phyloP scores from a whole-genome alignment of 2,113 vertebrate genomes.

The Indicator maculatus region DNA sequence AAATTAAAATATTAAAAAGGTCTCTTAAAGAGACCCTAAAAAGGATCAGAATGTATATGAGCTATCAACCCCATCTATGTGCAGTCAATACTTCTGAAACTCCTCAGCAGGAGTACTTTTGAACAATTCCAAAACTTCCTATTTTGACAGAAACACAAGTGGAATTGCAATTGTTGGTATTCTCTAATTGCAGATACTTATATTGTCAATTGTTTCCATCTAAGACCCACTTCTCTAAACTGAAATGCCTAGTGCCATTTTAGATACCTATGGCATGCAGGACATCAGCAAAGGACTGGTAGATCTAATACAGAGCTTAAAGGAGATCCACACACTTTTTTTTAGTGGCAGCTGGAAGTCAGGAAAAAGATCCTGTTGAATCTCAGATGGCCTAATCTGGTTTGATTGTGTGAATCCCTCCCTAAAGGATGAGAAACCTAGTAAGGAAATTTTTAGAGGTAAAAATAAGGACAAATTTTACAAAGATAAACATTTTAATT shows the following conservation, averaged over 20 bases:
- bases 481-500: background rate
- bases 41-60: background rate
- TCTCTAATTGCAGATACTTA: background rate
- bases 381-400: background rate
- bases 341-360: background rate
- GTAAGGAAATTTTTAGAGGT: background rate
- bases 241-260: background rate
- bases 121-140: background rate
- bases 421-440: background rate
- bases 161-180: background rate
- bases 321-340: background rate
- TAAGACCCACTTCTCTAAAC: background rate
- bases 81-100: conserved; percentile 52
- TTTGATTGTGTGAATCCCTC: background rate
- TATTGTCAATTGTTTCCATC: background rate
- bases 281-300: background rate
- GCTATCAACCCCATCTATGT: conserved; percentile 39
- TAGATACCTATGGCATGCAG: background rate
- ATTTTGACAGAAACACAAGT: conserved; percentile 15
- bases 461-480: background rate
- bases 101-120: conserved; percentile 7
- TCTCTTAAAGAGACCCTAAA: background rate
- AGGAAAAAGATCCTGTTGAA: background rate
- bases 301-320: background rate
- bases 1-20: background rate